phyloP scores from a whole-genome alignment of 2,113 vertebrate species.

The Ciconia boyciana region DNA sequence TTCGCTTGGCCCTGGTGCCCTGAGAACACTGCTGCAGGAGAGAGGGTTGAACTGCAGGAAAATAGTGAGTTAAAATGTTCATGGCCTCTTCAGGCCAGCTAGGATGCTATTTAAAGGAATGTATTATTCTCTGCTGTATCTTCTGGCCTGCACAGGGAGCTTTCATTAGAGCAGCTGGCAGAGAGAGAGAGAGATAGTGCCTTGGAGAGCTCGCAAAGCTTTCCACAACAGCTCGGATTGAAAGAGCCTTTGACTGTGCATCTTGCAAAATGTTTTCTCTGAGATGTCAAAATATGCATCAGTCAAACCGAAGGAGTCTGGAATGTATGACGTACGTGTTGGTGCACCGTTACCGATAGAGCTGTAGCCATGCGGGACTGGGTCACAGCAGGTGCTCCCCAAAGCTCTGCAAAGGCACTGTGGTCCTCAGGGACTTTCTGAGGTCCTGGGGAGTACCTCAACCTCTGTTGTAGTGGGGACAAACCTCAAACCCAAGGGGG shows the following conservation, averaged over 20 bases:
- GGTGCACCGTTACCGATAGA: neutral
- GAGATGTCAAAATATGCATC: conserved; percentile 27
- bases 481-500: neutral
- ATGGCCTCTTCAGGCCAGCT: neutral
- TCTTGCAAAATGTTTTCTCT: conserved; percentile 47
- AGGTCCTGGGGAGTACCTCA: neutral
- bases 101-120: conserved; percentile 47
- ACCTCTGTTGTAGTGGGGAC: neutral
- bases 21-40: neutral
- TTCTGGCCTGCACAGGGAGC: conserved; percentile 17
- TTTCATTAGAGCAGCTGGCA: conserved; percentile 36
- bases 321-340: neutral
- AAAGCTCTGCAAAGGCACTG: fast-evolving
- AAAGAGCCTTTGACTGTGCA: conserved; percentile 39
- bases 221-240: neutral
- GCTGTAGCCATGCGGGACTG: neutral
- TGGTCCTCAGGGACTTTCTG: neutral
- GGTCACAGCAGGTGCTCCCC: neutral
- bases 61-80: conserved; percentile 6
- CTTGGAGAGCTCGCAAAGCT: neutral
- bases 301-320: conserved; percentile 22
- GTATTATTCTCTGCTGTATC: conserved; percentile 29
- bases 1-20: neutral
- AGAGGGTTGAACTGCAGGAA: neutral
- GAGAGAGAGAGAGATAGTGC: neutral